Conservation (phyloP, 2,888 invertebrate species). For the Eupithecia tripunctaria region DNA sequence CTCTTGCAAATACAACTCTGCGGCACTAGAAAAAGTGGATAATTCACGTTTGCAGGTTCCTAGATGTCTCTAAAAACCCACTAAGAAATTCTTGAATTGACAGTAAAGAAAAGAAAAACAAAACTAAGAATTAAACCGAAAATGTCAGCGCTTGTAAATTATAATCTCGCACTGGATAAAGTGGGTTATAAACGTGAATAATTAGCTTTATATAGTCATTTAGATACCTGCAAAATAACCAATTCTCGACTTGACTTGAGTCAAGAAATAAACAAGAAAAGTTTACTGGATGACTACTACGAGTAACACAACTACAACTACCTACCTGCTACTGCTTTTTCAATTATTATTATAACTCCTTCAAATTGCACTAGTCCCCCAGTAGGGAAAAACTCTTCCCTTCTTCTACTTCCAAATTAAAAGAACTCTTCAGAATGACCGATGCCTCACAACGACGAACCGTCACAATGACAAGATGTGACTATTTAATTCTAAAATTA, state of each 20-base stretch:
- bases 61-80: too few species aligned
- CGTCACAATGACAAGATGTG: background rate
- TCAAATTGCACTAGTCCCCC: too few species aligned
- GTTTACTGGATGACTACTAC: too few species aligned
- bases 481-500: constrained; percentile 30
- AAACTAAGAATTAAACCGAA: constrained; percentile 19
- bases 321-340: background rate
- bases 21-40: constrained; percentile 12
- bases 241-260: too few species aligned
- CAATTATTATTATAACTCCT: too few species aligned
- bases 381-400: background rate
- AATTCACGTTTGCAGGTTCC: background rate
- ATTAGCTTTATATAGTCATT: too few species aligned
- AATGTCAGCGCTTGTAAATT: constrained; percentile 33
- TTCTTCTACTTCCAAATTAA: background rate
- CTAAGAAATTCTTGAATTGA: too few species aligned
- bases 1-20: constrained; percentile 30
- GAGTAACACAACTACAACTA: too few species aligned
- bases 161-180: constrained; percentile 16
- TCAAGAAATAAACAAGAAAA: too few species aligned
- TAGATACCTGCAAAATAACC: too few species aligned
- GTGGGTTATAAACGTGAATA: background rate
- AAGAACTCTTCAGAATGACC: background rate
- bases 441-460: background rate
- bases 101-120: too few species aligned